Evolutionary conservation across 2,888 invertebrate genomes (phyloP).

Genomic region (Leptarthrus brevirostris): DNA sequence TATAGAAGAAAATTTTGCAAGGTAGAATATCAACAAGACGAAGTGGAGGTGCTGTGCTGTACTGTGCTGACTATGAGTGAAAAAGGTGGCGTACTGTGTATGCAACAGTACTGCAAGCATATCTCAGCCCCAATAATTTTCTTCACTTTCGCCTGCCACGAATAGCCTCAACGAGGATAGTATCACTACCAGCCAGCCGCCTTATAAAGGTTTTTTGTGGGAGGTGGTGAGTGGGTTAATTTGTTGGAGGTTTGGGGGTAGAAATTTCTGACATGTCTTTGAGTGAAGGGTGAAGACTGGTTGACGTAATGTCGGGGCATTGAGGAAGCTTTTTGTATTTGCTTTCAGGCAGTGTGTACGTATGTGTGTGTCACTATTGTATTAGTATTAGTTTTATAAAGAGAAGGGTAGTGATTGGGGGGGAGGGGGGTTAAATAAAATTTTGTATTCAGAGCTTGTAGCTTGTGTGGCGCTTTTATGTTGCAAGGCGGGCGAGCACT

Average conservation of each 20-base stretch:
- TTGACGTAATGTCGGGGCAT: conserved; percentile 52
- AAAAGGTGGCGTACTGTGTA: too few relatives aligned
- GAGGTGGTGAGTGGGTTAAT: conserved; percentile 5
- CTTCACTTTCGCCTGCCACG: neutral
- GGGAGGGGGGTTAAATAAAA: conserved; percentile 1
- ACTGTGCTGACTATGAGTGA: neutral
- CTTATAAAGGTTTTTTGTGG: neutral
- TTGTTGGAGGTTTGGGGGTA: conserved; percentile 5
- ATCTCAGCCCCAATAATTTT: neutral
- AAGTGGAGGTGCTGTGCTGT: neutral
- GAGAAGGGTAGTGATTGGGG: neutral
- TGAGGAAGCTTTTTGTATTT: conserved; percentile 45
- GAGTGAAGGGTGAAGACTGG: conserved; percentile 54
- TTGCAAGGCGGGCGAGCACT: conserved; percentile 45
- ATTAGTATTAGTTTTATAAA: conserved; percentile 3
- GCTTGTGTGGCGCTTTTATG: conserved; percentile 50
- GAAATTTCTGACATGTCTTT: conserved; percentile 52
- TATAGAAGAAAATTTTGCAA: conserved; percentile 24
- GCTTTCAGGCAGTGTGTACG: too few relatives aligned
- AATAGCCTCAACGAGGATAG: neutral
- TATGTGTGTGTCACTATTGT: neutral
- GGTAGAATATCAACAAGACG: neutral
- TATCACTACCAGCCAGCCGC: neutral
- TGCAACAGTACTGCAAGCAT: conserved; percentile 30
- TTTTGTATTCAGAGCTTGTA: conserved; percentile 52